Conservation (phyloP, 1,140 invertebrate species). For the Platorchestia sp. region DNA sequence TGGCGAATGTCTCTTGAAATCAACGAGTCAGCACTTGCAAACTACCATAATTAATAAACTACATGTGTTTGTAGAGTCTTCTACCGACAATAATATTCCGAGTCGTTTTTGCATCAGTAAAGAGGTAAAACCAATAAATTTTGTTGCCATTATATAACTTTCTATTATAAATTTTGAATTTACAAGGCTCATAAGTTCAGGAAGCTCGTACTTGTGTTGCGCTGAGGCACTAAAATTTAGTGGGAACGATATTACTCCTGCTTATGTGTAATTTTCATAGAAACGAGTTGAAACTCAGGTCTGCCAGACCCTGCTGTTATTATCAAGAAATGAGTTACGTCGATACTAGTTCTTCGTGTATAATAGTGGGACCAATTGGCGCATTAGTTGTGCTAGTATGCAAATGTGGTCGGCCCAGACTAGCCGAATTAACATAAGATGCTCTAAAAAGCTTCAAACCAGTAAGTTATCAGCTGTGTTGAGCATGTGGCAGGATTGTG, state of each 20-base stretch:
- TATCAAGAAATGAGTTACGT: constrained; percentile 19
- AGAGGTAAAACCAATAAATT: neutral
- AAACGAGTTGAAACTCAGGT: neutral
- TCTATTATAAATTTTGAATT: no score
- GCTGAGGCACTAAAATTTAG: neutral
- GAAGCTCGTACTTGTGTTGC: neutral
- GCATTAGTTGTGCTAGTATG: constrained; percentile 41
- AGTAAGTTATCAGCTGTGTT: constrained; percentile 47
- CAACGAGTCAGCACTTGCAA: no score
- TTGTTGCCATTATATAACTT: no score
- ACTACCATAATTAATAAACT: neutral
- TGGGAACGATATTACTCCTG: neutral
- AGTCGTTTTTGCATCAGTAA: neutral
- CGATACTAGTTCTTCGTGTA: neutral
- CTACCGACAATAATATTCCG: neutral
- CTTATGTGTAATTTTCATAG: neutral
- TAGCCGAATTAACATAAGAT: constrained; percentile 36
- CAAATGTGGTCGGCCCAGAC: constrained; percentile 3
- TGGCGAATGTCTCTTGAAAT: neutral
- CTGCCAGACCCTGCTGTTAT: neutral
- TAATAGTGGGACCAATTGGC: neutral
- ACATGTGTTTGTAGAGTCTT: neutral
- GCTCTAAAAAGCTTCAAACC: constrained; percentile 13
- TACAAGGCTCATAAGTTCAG: neutral
- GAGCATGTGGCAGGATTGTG: constrained; percentile 39